phyloP scores from a whole-genome alignment of 2,113 vertebrate species.

The Xiphias gladius region DNA sequence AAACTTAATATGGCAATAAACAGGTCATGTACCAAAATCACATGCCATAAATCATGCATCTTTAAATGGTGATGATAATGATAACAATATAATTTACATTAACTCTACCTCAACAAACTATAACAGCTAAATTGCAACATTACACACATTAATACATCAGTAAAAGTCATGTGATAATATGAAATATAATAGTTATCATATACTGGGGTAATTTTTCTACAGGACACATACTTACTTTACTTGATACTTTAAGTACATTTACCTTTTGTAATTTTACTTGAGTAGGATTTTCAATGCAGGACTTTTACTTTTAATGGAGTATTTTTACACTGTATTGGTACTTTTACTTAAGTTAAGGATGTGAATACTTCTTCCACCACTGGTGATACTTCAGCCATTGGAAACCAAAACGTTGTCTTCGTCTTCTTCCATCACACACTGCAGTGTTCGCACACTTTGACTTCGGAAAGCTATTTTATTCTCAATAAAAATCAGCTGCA shows the following conservation, averaged over 20 bases:
- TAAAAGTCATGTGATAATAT: not conserved
- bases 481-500: constrained; percentile 1
- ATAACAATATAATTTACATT: no score
- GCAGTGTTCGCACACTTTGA: not conserved
- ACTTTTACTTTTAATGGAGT: not conserved
- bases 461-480: not conserved
- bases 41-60: no score
- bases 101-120: no score
- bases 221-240: not conserved
- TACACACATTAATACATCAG: not conserved
- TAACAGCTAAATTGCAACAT: not conserved
- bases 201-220: not conserved
- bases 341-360: not conserved
- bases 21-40: no score
- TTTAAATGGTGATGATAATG: no score
- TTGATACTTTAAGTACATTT: not conserved
- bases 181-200: not conserved
- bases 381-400: not conserved
- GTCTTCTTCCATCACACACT: not conserved
- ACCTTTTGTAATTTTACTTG: not conserved
- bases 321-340: not conserved
- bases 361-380: not conserved
- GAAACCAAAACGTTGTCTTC: not conserved
- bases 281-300: not conserved
- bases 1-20: no score